These are phyloP conservation scores for Serripes groenlandicus DNA, from an alignment of 2,888 invertebrate species.

Conservation along the genomic window DNA sequence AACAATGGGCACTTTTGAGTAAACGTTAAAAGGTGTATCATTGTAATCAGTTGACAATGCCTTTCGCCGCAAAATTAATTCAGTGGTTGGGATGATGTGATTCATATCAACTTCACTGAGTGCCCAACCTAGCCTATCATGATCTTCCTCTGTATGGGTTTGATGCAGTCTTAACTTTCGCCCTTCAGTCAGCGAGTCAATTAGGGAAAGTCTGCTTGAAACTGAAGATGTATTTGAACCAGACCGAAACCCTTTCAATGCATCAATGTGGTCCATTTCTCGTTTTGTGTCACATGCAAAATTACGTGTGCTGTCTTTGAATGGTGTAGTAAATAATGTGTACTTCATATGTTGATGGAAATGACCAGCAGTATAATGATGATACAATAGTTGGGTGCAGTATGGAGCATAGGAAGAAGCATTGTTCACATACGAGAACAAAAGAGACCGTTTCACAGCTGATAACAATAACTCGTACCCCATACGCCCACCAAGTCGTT, in stretches of 20 bases:
- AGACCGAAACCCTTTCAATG: slow-evolving; percentile 46
- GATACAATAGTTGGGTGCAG: slow-evolving; percentile 35
- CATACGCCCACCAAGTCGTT: slow-evolving; percentile 48
- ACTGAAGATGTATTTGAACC: slow-evolving; percentile 32
- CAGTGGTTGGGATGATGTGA: slow-evolving; percentile 15
- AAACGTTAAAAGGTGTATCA: slow-evolving; percentile 9
- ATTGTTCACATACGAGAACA: slow-evolving; percentile 60
- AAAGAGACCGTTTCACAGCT: too few species aligned
- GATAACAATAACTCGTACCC: slow-evolving; percentile 64
- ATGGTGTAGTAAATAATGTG: slow-evolving; percentile 49
- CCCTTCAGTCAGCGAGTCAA: slow-evolving; percentile 40
- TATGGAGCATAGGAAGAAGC: slow-evolving; percentile 64
- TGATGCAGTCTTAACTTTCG: neutral
- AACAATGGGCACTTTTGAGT: too few species aligned
- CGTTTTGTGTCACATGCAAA: slow-evolving; percentile 60
- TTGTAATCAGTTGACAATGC: slow-evolving; percentile 16
- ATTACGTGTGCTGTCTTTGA: slow-evolving; percentile 39
- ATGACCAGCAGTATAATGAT: slow-evolving; percentile 42
- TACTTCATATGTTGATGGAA: slow-evolving; percentile 55
- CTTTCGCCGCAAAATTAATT: slow-evolving; percentile 29
- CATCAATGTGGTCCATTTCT: slow-evolving; percentile 58
- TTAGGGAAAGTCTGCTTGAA: slow-evolving; percentile 40
- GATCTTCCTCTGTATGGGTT: neutral
- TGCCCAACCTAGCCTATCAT: slow-evolving; percentile 18
- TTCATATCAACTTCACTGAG: slow-evolving; percentile 1